A percentile compares a stretch with the other conserved stretches of the same genome.
Evolutionary conservation across 2,113 vertebrate species (phyloP).

Genomic region (Coptodon rendalli): DNA sequence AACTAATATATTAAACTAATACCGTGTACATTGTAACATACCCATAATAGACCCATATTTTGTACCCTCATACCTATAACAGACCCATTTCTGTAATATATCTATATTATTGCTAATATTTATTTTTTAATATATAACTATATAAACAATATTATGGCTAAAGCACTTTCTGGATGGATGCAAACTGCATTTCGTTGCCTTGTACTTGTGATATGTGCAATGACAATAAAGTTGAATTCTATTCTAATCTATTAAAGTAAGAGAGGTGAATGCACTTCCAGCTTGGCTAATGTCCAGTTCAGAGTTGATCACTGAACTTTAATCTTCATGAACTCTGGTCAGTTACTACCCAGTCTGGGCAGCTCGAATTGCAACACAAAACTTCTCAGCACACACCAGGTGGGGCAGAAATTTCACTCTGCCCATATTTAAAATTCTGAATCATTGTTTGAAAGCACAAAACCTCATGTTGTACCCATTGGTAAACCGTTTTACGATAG

Average conservation of each 20-base stretch:
- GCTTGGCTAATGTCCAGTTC: not conserved
- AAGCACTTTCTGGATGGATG: not conserved
- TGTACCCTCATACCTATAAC: not conserved
- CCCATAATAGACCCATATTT: not conserved
- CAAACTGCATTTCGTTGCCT: not conserved
- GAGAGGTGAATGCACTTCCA: not conserved
- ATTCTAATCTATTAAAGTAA: not conserved
- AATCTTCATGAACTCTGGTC: not conserved
- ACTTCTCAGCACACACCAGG: not conserved
- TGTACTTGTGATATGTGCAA: not conserved
- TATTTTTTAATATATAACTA: not conserved
- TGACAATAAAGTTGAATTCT: not conserved
- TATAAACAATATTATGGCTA: not conserved
- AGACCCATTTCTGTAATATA: not conserved
- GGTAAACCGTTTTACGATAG: not conserved
- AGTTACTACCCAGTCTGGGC: not conserved
- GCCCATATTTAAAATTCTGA: not conserved
- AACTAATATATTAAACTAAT: fast-evolving
- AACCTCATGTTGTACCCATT: not conserved
- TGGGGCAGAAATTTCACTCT: not conserved
- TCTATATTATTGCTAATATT: not conserved
- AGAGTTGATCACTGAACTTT: not conserved
- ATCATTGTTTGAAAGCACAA: not conserved
- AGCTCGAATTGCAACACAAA: not conserved
- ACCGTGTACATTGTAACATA: not conserved